Evolutionary conservation across 2,888 invertebrate species (phyloP), one percentile per base, ranked within the genome.

Genomic region (Apamea epomidion): DNA sequence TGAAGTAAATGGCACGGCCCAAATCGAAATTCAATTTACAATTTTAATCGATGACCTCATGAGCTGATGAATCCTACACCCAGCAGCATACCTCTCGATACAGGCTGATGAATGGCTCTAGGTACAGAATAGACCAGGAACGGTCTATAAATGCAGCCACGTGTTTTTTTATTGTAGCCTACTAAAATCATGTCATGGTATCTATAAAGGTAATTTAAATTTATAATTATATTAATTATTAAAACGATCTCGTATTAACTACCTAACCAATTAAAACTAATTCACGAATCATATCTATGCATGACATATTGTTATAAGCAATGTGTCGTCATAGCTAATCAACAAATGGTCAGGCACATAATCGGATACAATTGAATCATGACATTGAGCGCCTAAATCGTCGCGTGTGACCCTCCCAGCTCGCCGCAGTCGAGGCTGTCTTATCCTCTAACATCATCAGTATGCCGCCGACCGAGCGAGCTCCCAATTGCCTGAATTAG

Each of bases 401-500:
- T 83, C 67, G 78, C 86, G 83, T 80, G 90, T 80, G 90, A 84
- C 86, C 78, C 62, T 58, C 64, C 70, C 74, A 67, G 32, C 51
- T 37, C 29, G 58, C 42, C 58, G 62, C 85, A 74, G 86, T 83
- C 86, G 88, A 74, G 86, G 77, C 78, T 80, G 74, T 54, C 82
- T 80, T 74, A 74, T 84, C 82, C 80, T 80, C 85, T 62, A 79
- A 48, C 88, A 80, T 84, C 92, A 94, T 94, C 93, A 93, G 93
- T 91, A 93, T 93, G 94, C 93, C 90, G 91, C 89, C 87, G 91
- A 87, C 91, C 80, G 78, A 82, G 89, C 89, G 87, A 90, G 91
- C 91, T 90, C 90, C 90, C 96, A 96, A 95, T 95, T 96, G 95
- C 90, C 92, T 89, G 90, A 94, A 96, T 96, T 96, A 95, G 95